Evolutionary conservation across 1,140 invertebrate genomes (phyloP), one percentile per base, ranked within the genome.

Genomic region (Saxidomus purpurata): DNA sequence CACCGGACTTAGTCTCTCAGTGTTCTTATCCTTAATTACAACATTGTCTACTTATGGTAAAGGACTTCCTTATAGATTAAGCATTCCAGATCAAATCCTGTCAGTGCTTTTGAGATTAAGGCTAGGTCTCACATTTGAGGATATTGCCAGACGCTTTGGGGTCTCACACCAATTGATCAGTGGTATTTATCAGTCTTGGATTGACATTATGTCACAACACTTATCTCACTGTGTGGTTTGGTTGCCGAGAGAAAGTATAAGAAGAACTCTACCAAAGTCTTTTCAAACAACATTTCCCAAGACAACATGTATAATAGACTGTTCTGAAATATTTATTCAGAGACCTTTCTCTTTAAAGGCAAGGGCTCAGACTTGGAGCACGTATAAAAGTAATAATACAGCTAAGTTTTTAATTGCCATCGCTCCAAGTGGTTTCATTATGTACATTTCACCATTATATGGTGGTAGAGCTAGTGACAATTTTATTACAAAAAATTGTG

Each of bases 331-430:
- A n/a, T n/a, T n/a, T n/a, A n/a, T n/a, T n/a, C n/a, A n/a, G n/a
- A n/a, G n/a, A n/a, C n/a, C n/a, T n/a, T n/a, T n/a, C n/a, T n/a
- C n/a, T n/a, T n/a, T n/a, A n/a, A n/a, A n/a, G n/a, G n/a, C n/a
- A n/a, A n/a, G n/a, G n/a, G n/a, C n/a, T n/a, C n/a, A n/a, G n/a
- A n/a, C 88, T 40, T 92, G 85, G 74, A 89, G 83, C 19, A 63
- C 43, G 28, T 92, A 93, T 81, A 92, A 92, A 52, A 55, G 63
- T 31, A 76, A 91, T 59, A 91, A 93, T 61, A 92, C 92, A 17
- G 52, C 71, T 17, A 95, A 95, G 81, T 93, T 92, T 90, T 87
- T 95, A n/a, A 87, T 95, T 34, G 94, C 89, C 22, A 94, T 93
- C 59, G 92, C 93, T 40, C 94, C 94, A 34, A 91, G 92, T 74